Base-by-base conservation (phyloP, 2,888 invertebrate genomes). In the Caenorhabditis afra region DNA sequence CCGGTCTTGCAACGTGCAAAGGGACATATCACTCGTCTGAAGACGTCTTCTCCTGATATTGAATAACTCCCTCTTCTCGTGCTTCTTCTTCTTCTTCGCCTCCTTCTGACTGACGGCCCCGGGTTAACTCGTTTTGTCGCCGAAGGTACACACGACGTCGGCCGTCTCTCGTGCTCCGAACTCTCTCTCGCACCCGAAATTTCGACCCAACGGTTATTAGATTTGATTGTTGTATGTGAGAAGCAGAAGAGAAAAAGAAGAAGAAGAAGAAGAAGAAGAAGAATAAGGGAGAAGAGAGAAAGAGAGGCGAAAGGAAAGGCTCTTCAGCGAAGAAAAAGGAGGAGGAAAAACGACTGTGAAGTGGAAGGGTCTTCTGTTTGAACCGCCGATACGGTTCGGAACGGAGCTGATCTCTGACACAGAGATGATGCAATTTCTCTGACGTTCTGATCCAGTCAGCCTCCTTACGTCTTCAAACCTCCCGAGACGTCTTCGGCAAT, bases 181-280 rank as follows among this genome's bases (percentile, higher is more conserved):
- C 55, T 23, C 61, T 70, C 58, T 77, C 70, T 59, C 23, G n/a
- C 35, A 45, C 37, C 22, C 23, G 35, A 71, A 71, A 73, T 73
- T 73, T 65, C 52, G 73, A 73, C 64, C 73, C 64, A 55, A 73
- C 73, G 57, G 57, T 73, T 73, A 73, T 73, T 73, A 57, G 73
- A 73, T 73, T 73, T 64, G 73, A 73, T 73, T 73, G 73, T 73
- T 70, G 61, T 61, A 55, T 70, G 70, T 70, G 70, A 70, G 61
- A 70, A 70, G 68, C 59, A 41, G 45, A n/a, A 59, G 53, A 39
- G 35, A 29, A 10, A n/a, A n/a, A 18, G 41, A 18, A 53, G 16
- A 45, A 29, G 35, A 58, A 18, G 55, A 16, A 47, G 29, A 61
- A 50, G 58, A 41, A 53, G 23, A 55, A 62, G 11, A 61, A 12